Base-by-base conservation (phyloP, 1,140 invertebrate species). In the Polyergus mexicanus region DNA sequence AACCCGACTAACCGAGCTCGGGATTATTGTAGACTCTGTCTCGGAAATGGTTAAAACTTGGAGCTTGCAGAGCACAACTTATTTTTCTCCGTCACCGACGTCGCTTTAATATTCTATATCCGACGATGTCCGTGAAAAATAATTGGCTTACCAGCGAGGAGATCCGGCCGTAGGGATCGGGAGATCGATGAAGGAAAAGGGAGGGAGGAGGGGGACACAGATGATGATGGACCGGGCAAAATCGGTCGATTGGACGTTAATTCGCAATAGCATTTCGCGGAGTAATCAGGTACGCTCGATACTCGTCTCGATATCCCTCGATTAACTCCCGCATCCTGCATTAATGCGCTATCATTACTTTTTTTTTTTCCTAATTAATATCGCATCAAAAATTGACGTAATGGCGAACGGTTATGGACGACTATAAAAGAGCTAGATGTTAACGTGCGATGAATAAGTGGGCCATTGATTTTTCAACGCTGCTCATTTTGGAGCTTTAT, bases 1-100 rank as follows among this genome's bases (percentile, higher is more conserved):
- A 35, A 38, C 66, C 63, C 60, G 51, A 38, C 44, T 35, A 85
- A 35, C 51, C 65, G 71, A 65, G 65, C 54, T n/a, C 35, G 76
- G 69, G 75, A 88, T 90, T 90, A 90, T 90, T 90, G 86, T 88
- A 88, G 84, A 86, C 78, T 72, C 84, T 75, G 87, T 90, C 89
- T 91, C 89, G 86, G 89, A 91, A 91, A 84, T 91, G 90, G 89
- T 91, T 91, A 91, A 91, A 91, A 91, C 89, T 91, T 90, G 86
- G 60, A 62, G 60, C 78, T 84, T 76, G 83, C 63, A 66, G 44
- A 66, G 68, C 66, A 25, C 68, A 28, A 41, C 38, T 80, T 32
- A 44, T 74, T 83, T 77, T 72, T 84, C 84, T 86, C 71, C 65
- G 88, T 85, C 63, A 78, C 35, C 72, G 78, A 65, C 84, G 89